These are phyloP conservation scores for Saxicola maurus DNA, from an alignment of 2,797 vertebrate species.

Conservation along the genomic window DNA sequence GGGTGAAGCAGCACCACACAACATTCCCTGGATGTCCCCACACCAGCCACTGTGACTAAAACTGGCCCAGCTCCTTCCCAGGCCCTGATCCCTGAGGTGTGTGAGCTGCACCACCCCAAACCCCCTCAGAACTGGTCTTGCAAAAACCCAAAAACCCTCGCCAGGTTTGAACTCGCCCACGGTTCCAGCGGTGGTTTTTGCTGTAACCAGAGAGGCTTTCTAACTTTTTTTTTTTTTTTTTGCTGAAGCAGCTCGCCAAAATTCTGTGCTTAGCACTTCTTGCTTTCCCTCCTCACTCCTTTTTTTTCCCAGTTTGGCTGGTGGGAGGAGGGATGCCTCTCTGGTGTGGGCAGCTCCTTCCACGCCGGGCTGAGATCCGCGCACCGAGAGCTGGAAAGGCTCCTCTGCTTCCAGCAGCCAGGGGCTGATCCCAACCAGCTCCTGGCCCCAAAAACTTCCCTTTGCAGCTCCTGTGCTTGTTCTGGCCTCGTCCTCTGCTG, in stretches of 20 bases:
- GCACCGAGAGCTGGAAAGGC: constrained; percentile 23
- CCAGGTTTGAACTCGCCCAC: not conserved
- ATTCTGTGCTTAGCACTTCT: constrained; percentile 1
- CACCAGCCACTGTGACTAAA: not conserved
- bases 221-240: not conserved
- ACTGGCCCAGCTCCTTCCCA: not conserved
- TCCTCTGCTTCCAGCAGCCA: not conserved
- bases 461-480: constrained; percentile 43
- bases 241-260: not conserved
- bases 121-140: not conserved
- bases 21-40: not conserved
- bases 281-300: not conserved
- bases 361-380: not conserved
- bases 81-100: not conserved
- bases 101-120: not conserved
- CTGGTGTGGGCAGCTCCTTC: not conserved
- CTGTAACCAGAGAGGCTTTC: constrained; percentile 22
- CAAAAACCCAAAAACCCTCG: not conserved
- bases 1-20: not conserved
- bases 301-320: not conserved
- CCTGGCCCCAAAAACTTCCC: not conserved
- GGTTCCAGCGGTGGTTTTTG: not conserved
- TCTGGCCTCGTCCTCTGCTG: not conserved
- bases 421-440: not conserved
- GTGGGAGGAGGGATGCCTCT: not conserved